A percentile compares a stretch with the other conserved stretches of the same genome.
Conservation (phyloP, 1,140 invertebrate species). For the Vollenhovia emeryi region DNA sequence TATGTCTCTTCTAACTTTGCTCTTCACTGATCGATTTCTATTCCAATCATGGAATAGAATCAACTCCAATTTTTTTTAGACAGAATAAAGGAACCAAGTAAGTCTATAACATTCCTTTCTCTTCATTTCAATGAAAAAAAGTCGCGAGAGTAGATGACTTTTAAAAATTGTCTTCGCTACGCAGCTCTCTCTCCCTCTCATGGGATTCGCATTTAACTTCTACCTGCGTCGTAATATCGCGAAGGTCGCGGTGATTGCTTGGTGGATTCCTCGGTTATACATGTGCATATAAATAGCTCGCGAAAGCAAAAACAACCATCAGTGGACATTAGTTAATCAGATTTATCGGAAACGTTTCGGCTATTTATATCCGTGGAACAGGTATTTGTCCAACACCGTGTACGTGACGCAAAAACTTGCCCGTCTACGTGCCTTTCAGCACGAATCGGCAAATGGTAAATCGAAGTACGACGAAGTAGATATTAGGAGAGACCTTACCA, state of each 20-base stretch:
- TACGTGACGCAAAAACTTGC: not conserved
- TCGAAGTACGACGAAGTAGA: not conserved
- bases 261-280: not conserved
- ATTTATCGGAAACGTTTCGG: slow-evolving; percentile 19
- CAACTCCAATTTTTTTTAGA: no score
- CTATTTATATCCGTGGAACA: slow-evolving; percentile 44
- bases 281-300: slow-evolving; percentile 34
- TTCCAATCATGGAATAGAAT: no score
- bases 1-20: not conserved
- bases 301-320: not conserved
- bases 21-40: not conserved
- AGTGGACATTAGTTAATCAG: not conserved
- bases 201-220: not conserved
- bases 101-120: not conserved
- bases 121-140: not conserved
- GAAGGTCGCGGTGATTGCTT: slow-evolving; percentile 22
- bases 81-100: not conserved
- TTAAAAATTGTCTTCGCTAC: not conserved
- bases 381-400: not conserved
- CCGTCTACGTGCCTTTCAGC: not conserved
- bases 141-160: not conserved
- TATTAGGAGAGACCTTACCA: not conserved
- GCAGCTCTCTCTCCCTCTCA: not conserved
- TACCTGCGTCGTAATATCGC: not conserved
- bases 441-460: not conserved